Conservation (phyloP, 2,797 vertebrate genomes). For the Epinephelus malabaricus region DNA sequence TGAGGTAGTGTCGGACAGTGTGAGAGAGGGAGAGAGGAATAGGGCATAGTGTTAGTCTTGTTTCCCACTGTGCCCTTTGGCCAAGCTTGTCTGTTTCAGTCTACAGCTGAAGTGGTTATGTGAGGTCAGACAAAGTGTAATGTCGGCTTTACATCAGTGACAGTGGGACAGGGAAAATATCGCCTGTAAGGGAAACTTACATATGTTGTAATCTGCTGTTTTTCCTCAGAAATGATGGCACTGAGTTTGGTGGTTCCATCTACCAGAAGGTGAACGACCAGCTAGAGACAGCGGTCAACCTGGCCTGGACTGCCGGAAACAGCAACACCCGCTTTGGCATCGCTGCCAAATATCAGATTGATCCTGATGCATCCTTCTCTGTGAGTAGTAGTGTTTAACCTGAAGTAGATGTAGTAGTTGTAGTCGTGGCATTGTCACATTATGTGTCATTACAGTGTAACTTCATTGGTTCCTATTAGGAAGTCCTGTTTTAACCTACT, state of each 20-base stretch:
- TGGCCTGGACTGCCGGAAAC: slow-evolving; percentile 98
- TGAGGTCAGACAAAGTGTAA: slow-evolving; percentile 48
- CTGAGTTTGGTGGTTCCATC: slow-evolving; percentile 97
- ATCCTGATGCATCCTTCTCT: slow-evolving; percentile 94
- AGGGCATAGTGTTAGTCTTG: slow-evolving; percentile 27
- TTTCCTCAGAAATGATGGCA: slow-evolving; percentile 93
- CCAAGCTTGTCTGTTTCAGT: slow-evolving; percentile 45
- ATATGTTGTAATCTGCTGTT: background rate
- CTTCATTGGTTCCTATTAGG: background rate
- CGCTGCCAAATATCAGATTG: slow-evolving; percentile 98
- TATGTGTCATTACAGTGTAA: background rate
- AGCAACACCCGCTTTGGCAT: slow-evolving; percentile 99
- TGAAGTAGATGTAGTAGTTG: no score
- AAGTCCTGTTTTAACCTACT: no score
- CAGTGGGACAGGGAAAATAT: background rate
- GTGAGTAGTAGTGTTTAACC: slow-evolving; percentile 87
- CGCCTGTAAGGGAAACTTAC: background rate
- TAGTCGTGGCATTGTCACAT: background rate
- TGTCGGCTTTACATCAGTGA: slow-evolving; percentile 22
- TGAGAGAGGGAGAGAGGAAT: slow-evolving; percentile 16
- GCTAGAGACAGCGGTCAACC: slow-evolving; percentile 96
- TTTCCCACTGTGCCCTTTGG: slow-evolving; percentile 54
- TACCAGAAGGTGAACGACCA: slow-evolving; percentile 98
- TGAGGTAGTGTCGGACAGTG: slow-evolving; percentile 24
- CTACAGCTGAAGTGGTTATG: slow-evolving; percentile 29